Evolutionary conservation across 2,888 invertebrate genomes (phyloP), one percentile per base, ranked within the genome.

Genomic region (Eutolmus rufibarbis): DNA sequence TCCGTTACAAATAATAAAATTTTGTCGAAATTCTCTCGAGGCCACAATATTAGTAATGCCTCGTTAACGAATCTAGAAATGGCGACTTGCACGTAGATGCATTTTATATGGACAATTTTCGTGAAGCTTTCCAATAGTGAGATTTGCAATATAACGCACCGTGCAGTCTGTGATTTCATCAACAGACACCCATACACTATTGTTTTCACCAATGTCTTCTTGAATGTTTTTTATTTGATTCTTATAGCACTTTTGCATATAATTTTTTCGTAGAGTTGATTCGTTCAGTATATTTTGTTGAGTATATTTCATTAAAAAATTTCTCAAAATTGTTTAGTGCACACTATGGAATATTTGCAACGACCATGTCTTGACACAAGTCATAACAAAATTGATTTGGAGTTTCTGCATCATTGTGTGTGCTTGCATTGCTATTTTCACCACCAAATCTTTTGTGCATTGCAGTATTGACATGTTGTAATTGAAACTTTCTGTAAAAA

Each of bases 1-100:
- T 89, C 66, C 46, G n/a, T 66, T 85, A 87, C 14, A 77, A 23
- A 14, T 76, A 86, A 23, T 77, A 85, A 40, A 40, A 87, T 28
- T 28, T 28, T 28, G 14, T 43, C 78, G 8, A 7, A n/a, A 34
- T 14, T 78, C 40, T 1, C n/a, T 5, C 19, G 12, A 40, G 78
- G 78, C 37, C 78, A 74, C 23, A 40, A 78, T 37, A 19, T 34
- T 78, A 78, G 43, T 28, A 78, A 78, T 19, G 37, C 40, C 43
- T 37, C 37, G 7, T 78, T 78, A 78, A 78, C 40, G 9, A 78
- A 78, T 85, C 34, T 34, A 28, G 74, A 74, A 40, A 74, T 79
- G 7, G 34, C 34, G 34, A 34, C 34, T 34, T 34, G 34, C 34
- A 34, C 1, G 34, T 34, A 34, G 34, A 34, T 34, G 34, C 31